Evolutionary conservation across 1,140 invertebrate species (phyloP).

Genomic region (Eupeodes corollae): DNA sequence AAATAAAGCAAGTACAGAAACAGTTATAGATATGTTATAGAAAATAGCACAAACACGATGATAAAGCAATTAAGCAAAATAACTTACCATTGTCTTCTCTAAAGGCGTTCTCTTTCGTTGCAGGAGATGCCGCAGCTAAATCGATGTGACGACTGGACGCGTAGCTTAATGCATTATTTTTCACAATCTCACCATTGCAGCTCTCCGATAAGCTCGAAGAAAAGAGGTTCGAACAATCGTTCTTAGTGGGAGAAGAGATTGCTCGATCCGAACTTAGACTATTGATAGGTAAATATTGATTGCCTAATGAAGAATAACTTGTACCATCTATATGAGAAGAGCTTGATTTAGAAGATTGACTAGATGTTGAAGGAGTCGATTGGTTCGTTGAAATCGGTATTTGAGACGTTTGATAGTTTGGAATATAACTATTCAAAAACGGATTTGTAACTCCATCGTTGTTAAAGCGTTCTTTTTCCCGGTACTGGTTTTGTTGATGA

Average conservation of each 20-base stretch:
- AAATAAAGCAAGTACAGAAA: slow-evolving; percentile 1
- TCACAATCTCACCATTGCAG: too few species aligned
- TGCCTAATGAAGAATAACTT: too few species aligned
- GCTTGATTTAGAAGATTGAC: slow-evolving; percentile 24
- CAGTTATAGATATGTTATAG: background rate
- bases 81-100: slow-evolving; percentile 10
- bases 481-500: slow-evolving; percentile 39
- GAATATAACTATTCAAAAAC: slow-evolving; percentile 29
- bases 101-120: slow-evolving; percentile 5
- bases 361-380: slow-evolving; percentile 32
- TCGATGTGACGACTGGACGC: too few species aligned
- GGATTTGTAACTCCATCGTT: slow-evolving; percentile 22
- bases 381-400: background rate
- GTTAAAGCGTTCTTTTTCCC: slow-evolving; percentile 22
- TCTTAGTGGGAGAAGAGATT: too few species aligned
- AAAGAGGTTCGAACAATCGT: too few species aligned
- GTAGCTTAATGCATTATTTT: too few species aligned
- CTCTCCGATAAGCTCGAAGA: too few species aligned
- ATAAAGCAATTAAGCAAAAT: background rate
- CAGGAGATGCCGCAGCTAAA: background rate
- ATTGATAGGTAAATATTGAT: too few species aligned
- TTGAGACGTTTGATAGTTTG: slow-evolving; percentile 5
- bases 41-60: background rate
- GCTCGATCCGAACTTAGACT: too few species aligned
- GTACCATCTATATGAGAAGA: too few species aligned